A percentile compares a stretch with the other conserved stretches of the same genome.
Conservation (phyloP, 2,888 invertebrate genomes). For the Thumatha senex region DNA sequence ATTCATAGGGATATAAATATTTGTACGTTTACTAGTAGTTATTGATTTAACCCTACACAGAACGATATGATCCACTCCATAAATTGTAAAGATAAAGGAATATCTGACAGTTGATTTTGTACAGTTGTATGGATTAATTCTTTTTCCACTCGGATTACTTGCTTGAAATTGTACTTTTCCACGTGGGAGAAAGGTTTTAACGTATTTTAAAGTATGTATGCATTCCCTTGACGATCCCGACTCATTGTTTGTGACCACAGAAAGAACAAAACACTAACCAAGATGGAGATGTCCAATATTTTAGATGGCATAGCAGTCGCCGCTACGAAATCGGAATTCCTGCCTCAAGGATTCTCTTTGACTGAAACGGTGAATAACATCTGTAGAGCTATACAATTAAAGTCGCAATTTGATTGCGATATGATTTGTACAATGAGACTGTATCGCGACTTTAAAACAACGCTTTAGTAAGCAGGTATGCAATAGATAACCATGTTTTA, state of each 20-base stretch:
- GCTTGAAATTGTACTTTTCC: conserved; percentile 47
- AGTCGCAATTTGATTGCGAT: conserved; percentile 55
- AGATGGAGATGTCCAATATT: conserved; percentile 84
- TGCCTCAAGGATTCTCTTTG: conserved; percentile 63
- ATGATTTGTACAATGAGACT: conserved; percentile 52
- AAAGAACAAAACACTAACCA: conserved; percentile 77
- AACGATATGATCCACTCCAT: too few relatives aligned
- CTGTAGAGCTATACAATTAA: conserved; percentile 54
- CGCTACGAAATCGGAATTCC: conserved; percentile 80
- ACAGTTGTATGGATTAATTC: conserved; percentile 6
- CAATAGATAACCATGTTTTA: conserved; percentile 80
- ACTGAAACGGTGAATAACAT: conserved; percentile 43
- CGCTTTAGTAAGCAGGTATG: conserved; percentile 77
- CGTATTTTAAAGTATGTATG: conserved; percentile 75
- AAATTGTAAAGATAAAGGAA: neutral
- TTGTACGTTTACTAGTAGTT: neutral
- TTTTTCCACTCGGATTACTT: conserved; percentile 24
- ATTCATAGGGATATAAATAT: neutral
- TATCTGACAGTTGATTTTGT: conserved; percentile 1
- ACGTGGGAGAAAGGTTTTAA: conserved; percentile 62
- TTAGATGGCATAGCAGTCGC: conserved; percentile 83
- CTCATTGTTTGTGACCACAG: conserved; percentile 79
- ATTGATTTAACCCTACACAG: neutral
- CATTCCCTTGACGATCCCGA: conserved; percentile 78
- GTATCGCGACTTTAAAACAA: conserved; percentile 69